Conservation (phyloP, 2,888 invertebrate genomes). For the Drosophila paramelanica region DNA sequence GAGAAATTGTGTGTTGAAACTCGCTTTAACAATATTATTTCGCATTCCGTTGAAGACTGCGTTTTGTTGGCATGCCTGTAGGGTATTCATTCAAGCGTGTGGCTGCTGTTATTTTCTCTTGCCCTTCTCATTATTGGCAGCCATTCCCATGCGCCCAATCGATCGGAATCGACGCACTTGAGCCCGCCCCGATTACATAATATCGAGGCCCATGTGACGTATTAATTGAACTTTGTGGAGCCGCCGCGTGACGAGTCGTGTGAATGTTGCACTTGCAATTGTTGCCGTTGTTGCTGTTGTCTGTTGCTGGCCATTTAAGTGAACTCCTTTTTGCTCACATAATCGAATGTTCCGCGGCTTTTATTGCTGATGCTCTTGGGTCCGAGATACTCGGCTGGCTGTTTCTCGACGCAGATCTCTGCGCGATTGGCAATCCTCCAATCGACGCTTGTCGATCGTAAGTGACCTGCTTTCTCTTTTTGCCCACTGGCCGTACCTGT, state of each 20-base stretch:
- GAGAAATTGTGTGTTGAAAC: neutral
- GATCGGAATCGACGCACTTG: slow-evolving; percentile 20
- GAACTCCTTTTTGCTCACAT: slow-evolving; percentile 46
- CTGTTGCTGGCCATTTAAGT: slow-evolving; percentile 24
- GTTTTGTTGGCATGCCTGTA: neutral
- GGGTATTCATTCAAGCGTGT: slow-evolving; percentile 3
- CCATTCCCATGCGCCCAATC: slow-evolving; percentile 34
- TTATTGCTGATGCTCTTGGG: slow-evolving; percentile 1
- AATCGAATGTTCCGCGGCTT: slow-evolving; percentile 29
- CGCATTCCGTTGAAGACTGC: no score
- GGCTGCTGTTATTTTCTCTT: slow-evolving; percentile 13
- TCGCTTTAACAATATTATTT: neutral
- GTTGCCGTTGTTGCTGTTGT: slow-evolving; percentile 4
- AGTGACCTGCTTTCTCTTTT: slow-evolving; percentile 77
- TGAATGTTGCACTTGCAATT: slow-evolving; percentile 22
- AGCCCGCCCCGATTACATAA: slow-evolving; percentile 41
- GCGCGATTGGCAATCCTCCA: slow-evolving; percentile 55
- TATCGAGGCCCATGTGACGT: slow-evolving; percentile 60
- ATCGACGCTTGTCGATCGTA: slow-evolving; percentile 62
- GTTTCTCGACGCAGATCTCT: slow-evolving; percentile 20
- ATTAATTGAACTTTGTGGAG: slow-evolving; percentile 66
- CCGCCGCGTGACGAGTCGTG: slow-evolving; percentile 19
- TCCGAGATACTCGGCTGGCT: slow-evolving; percentile 19
- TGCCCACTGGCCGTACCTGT: slow-evolving; percentile 46
- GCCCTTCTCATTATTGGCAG: slow-evolving; percentile 18